Conservation (phyloP, 2,797 vertebrate species). For the Avahi laniger region DNA sequence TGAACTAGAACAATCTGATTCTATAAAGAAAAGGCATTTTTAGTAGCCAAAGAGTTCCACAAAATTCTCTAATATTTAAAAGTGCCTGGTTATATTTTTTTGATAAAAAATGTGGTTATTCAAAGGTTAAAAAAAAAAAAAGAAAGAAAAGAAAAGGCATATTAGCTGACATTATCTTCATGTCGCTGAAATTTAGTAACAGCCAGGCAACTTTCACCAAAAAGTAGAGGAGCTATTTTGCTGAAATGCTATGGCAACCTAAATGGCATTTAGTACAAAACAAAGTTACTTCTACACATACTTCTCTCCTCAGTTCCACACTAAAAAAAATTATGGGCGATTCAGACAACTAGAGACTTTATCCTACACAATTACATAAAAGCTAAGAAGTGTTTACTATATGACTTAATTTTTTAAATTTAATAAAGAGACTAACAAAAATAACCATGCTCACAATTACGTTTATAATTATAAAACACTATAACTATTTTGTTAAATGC, state of each 20-base stretch:
- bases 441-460: neutral
- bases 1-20: neutral
- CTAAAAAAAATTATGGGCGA: neutral
- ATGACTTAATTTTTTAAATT: neutral
- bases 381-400: neutral
- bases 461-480: neutral
- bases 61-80: constrained; percentile 75
- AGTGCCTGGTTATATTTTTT: constrained; percentile 76
- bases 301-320: neutral
- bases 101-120: constrained; percentile 65
- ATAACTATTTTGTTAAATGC: neutral
- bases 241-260: neutral
- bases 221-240: neutral
- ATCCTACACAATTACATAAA: accelerated
- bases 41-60: constrained; percentile 50
- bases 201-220: neutral
- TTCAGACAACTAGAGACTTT: neutral
- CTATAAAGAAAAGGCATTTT: neutral
- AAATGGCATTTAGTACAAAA: neutral
- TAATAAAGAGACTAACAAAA: neutral
- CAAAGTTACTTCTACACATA: neutral
- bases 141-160: too few species aligned
- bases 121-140: constrained; percentile 41
- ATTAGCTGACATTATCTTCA: neutral
- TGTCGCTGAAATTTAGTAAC: neutral